Base-by-base conservation (phyloP, 1,140 invertebrate species). In the Eupristina koningsbergeri region DNA sequence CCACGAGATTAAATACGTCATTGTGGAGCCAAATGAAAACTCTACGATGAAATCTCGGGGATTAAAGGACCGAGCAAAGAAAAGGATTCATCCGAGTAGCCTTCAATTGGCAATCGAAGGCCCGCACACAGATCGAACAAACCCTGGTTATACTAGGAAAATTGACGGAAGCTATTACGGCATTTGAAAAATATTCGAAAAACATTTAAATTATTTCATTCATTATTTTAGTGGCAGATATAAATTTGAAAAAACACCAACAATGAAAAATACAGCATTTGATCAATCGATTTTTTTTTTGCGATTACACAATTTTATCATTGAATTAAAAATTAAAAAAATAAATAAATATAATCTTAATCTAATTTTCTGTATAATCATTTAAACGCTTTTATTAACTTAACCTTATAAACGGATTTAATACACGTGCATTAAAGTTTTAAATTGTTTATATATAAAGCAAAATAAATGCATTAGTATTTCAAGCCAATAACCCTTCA, bases 161-260 rank as follows among this genome's bases (percentile, higher is more conserved):
- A 89, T 90, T 58, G 91, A 93, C 87, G 92, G 92, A 87, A 91
- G 92, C 79, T 92, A 91, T 88, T 93, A 91, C 88, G 86, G 89
- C 87, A 90, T 92, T 86, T 92, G 87, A 90, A 74, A 7, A 45
- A 45, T 45, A 45, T 7, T 45, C n/a, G n/a, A n/a, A n/a, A n/a
- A n/a, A n/a, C n/a, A 85, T 74, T n/a, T 34, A 85, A 84, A 85
- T 83, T 85, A 64, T 61, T 45, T 34, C 17, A 26, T 3, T 9
- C 26, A 5, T 26, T 58, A 26, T 31, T 47, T 31, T n/a, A 64
- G 34, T 77, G 36, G 11, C 39, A n/a, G n/a, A n/a, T n/a, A n/a
- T n/a, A n/a, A n/a, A n/a, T n/a, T n/a, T n/a, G n/a, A n/a, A n/a
- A n/a, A 75, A 61, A 58, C 39, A 77, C 61, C 9, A 58, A 8